Percentiles rank a stretch among this genome's conserved stretches.
These are phyloP conservation scores for Gymnocheta viridis DNA, from an alignment of 2,888 invertebrate genomes.

Conservation along the genomic window DNA sequence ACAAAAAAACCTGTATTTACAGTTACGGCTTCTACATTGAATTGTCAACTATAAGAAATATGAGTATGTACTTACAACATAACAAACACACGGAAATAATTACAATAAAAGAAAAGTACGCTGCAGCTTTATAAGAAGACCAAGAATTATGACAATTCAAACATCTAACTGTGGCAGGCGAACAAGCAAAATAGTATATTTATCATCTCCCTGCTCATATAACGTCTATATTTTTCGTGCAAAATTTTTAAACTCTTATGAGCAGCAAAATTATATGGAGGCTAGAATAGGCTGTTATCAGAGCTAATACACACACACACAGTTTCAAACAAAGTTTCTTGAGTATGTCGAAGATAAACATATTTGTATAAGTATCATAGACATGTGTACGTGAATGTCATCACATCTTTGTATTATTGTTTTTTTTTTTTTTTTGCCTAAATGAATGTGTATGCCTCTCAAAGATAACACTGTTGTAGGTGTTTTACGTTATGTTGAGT, in stretches of 20 bases:
- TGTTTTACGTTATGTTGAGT: slow-evolving; percentile 23
- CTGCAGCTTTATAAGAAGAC: slow-evolving; percentile 5
- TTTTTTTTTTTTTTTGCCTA: neutral
- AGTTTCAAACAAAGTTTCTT: neutral
- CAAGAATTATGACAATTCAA: slow-evolving; percentile 32
- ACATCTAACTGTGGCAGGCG: neutral
- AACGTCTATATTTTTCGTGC: slow-evolving; percentile 10
- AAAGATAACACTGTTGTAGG: slow-evolving; percentile 29
- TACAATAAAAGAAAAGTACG: neutral
- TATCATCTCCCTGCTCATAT: slow-evolving; percentile 12
- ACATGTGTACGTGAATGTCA: slow-evolving; percentile 14
- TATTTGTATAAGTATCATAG: slow-evolving; percentile 24
- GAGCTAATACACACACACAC: neutral
- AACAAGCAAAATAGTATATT: neutral
- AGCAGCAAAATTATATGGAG: neutral
- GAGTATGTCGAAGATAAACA: neutral
- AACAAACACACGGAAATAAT: neutral
- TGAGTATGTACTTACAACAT: neutral
- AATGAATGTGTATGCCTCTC: neutral
- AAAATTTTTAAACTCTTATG: slow-evolving; percentile 31
- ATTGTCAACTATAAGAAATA: neutral
- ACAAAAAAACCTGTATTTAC: slow-evolving; percentile 50
- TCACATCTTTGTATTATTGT: neutral
- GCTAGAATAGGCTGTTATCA: slow-evolving; percentile 15
- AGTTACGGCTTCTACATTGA: slow-evolving; percentile 25